Evolutionary conservation across 2,888 invertebrate genomes (phyloP).

Genomic region (Thyatira batis): DNA sequence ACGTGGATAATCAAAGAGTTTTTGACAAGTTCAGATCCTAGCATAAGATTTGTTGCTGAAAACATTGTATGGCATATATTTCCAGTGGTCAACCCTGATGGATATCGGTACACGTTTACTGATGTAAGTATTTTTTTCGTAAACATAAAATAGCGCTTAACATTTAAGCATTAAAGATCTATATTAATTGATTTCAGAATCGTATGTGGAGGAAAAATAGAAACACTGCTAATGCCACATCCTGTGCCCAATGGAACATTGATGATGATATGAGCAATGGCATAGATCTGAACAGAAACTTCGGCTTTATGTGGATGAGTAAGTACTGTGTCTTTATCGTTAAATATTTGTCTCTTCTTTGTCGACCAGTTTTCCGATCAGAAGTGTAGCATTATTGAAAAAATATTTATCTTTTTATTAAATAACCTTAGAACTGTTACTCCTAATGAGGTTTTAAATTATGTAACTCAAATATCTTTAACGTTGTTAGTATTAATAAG

Average conservation of each 20-base stretch:
- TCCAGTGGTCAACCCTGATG: slow-evolving; percentile 88
- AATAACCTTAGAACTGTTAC: too few species aligned
- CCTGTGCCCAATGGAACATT: slow-evolving; percentile 34
- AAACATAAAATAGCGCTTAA: not conserved
- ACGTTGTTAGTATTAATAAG: too few species aligned
- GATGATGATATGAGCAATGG: slow-evolving; percentile 66
- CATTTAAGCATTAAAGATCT: not conserved
- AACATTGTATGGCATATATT: slow-evolving; percentile 89
- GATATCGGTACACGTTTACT: slow-evolving; percentile 85
- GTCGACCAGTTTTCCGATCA: too few species aligned
- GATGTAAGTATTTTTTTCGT: slow-evolving; percentile 77
- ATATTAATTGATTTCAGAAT: slow-evolving; percentile 77
- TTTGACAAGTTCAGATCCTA: slow-evolving; percentile 82
- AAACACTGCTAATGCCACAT: slow-evolving; percentile 38
- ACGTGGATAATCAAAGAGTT: slow-evolving; percentile 87
- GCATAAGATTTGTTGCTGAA: slow-evolving; percentile 82
- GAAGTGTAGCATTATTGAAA: too few species aligned
- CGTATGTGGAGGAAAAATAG: slow-evolving; percentile 88
- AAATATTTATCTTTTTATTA: too few species aligned
- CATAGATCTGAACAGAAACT: slow-evolving; percentile 70
- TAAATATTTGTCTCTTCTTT: too few species aligned
- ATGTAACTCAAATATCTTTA: too few species aligned
- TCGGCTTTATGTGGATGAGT: slow-evolving; percentile 64
- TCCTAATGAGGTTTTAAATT: too few species aligned
- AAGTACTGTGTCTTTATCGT: slow-evolving; percentile 26